Conservation (phyloP, 2,888 invertebrate species). For the Andrena haemorrhoa region DNA sequence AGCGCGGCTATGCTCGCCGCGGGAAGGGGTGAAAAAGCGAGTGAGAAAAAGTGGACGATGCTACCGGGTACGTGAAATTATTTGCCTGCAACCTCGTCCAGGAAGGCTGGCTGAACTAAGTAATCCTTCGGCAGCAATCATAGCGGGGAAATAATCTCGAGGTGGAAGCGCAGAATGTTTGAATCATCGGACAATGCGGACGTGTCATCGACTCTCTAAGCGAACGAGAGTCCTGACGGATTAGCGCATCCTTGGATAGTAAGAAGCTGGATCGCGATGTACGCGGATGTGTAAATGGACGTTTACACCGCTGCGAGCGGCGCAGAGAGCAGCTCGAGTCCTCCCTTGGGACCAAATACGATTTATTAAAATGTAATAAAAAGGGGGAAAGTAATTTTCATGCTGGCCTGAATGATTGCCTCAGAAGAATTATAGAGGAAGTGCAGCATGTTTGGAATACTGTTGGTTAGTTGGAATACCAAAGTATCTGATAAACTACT, state of each 20-base stretch:
- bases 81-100: slow-evolving; percentile 18
- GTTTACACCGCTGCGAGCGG: not conserved
- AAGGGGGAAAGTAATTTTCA: too few relatives aligned
- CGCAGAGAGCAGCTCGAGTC: not conserved
- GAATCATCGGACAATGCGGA: slow-evolving; percentile 66
- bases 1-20: not conserved
- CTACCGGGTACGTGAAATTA: slow-evolving; percentile 21
- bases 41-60: not conserved
- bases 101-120: not conserved
- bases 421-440: too few relatives aligned
- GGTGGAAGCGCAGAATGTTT: slow-evolving; percentile 31
- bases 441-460: too few relatives aligned
- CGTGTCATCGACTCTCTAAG: slow-evolving; percentile 53
- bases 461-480: too few relatives aligned
- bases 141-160: slow-evolving; percentile 18
- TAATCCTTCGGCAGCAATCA: not conserved
- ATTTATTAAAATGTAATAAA: too few relatives aligned
- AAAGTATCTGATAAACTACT: too few relatives aligned
- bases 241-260: slow-evolving; percentile 47
- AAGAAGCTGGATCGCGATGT: slow-evolving; percentile 25
- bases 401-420: too few relatives aligned
- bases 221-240: slow-evolving; percentile 28
- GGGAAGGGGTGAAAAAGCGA: too few relatives aligned
- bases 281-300: slow-evolving; percentile 43
- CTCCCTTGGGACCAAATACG: not conserved